A percentile compares a stretch with the other conserved stretches of the same genome.
phyloP scores from a whole-genome alignment of 2,113 vertebrate genomes.

The Bos javanicus region DNA sequence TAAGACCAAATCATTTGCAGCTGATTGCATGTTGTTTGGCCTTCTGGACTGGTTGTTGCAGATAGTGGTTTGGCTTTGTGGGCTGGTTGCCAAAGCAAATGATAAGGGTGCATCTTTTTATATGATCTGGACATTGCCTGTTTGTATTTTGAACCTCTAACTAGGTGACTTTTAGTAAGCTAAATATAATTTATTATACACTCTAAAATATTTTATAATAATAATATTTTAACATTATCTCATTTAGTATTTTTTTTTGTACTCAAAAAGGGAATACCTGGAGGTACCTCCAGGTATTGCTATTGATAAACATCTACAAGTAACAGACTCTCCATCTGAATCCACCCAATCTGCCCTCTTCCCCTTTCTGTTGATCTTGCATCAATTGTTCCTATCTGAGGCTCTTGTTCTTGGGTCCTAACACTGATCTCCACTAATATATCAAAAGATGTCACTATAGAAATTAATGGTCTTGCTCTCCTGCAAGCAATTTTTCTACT shows the following conservation, averaged over 20 bases:
- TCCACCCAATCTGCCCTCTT: neutral
- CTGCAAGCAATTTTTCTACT: neutral
- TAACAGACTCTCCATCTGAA: neutral
- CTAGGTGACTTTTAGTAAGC: neutral
- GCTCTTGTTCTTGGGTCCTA: neutral
- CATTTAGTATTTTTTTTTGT: neutral
- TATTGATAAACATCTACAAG: neutral
- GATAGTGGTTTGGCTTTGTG: neutral
- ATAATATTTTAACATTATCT: neutral
- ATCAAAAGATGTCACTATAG: neutral
- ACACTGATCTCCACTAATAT: neutral
- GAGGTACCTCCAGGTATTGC: neutral
- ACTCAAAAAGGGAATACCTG: neutral
- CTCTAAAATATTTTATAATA: neutral
- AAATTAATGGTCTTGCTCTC: neutral
- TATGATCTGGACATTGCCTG: neutral
- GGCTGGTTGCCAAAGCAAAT: neutral
- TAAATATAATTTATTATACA: neutral
- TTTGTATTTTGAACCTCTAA: neutral
- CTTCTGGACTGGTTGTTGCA: neutral
- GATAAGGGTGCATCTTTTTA: neutral
- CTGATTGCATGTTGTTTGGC: neutral
- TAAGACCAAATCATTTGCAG: neutral
- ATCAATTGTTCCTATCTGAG: neutral
- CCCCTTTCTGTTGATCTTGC: neutral